Conservation (phyloP, 2,797 vertebrate genomes). For the Limnodromus scolopaceus region DNA sequence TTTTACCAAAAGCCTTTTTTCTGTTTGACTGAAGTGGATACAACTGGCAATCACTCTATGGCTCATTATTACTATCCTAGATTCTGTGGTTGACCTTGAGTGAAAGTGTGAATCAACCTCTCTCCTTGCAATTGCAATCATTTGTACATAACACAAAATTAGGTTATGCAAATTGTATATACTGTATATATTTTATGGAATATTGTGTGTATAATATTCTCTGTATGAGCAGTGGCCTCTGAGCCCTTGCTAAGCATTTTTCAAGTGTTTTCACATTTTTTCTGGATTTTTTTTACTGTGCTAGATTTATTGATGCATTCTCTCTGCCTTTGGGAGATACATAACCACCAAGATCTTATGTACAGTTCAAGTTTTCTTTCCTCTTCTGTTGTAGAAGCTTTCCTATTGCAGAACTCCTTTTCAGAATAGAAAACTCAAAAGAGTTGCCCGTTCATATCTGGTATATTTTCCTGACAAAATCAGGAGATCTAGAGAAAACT, state of each 20-base stretch:
- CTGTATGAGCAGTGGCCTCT: background rate
- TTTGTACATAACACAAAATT: background rate
- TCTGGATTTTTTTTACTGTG: background rate
- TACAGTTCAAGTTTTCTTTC: background rate
- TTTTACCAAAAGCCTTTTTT: background rate
- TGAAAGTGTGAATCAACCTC: background rate
- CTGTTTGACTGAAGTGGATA: background rate
- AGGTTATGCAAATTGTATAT: background rate
- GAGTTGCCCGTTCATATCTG: background rate
- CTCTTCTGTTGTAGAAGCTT: background rate
- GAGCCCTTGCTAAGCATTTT: background rate
- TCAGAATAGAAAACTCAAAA: background rate
- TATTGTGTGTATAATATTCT: background rate
- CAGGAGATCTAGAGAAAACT: background rate
- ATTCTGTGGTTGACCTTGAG: background rate
- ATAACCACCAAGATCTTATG: background rate
- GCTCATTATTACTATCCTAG: background rate
- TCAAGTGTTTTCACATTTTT: background rate
- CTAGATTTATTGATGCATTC: background rate
- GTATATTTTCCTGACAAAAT: background rate
- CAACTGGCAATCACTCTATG: background rate
- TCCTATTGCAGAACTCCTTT: background rate
- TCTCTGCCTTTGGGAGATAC: background rate
- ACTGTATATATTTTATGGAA: background rate
- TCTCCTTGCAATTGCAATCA: background rate